phyloP scores from a whole-genome alignment of 2,888 invertebrate genomes.

The Temnothorax unifasciatus region DNA sequence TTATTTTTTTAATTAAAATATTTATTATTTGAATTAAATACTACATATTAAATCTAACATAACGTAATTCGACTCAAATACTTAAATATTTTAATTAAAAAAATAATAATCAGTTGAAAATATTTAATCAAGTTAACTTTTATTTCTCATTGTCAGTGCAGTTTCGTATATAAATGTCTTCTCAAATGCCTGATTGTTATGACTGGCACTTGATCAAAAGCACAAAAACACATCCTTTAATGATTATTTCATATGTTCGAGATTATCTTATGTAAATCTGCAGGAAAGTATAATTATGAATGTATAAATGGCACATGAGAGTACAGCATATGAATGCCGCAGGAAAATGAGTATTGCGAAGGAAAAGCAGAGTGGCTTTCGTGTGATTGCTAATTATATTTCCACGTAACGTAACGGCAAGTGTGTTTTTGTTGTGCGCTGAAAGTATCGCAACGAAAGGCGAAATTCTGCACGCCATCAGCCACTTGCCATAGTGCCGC shows the following conservation, averaged over 20 bases:
- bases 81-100: too few relatives aligned
- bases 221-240: not conserved
- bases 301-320: too few relatives aligned
- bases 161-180: not conserved
- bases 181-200: not conserved
- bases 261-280: not conserved
- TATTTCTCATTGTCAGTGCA: too few relatives aligned
- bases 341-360: not conserved
- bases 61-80: too few relatives aligned
- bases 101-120: too few relatives aligned
- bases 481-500: conserved; percentile 50
- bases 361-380: not conserved
- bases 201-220: not conserved
- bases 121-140: too few relatives aligned
- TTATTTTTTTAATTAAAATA: too few relatives aligned
- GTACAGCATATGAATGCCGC: not conserved
- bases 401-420: conserved; percentile 12
- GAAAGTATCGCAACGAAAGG: conserved; percentile 15
- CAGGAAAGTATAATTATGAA: not conserved
- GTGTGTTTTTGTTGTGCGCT: not conserved
- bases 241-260: not conserved
- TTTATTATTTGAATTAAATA: too few relatives aligned
- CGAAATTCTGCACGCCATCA: conserved; percentile 31
- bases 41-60: too few relatives aligned
- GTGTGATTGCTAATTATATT: not conserved